phyloP scores from a whole-genome alignment of 2,113 vertebrate genomes.

The Dipodomys spectabilis region DNA sequence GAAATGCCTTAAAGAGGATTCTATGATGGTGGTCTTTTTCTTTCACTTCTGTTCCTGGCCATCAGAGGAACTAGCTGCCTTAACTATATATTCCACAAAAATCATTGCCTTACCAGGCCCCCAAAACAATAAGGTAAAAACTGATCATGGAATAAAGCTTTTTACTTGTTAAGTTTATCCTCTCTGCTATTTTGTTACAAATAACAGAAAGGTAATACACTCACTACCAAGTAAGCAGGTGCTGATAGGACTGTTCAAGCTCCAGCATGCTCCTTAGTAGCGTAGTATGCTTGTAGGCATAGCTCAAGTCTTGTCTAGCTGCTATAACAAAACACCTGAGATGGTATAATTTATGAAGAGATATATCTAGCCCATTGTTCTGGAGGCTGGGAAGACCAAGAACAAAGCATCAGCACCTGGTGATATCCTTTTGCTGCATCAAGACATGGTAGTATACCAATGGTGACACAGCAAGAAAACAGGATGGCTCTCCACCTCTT shows the following conservation, averaged over 20 bases:
- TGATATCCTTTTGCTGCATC: neutral
- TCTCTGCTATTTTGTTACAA: neutral
- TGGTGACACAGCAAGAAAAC: neutral
- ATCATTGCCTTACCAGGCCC: neutral
- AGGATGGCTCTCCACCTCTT: neutral
- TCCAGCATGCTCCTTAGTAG: neutral
- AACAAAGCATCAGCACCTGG: too few relatives aligned
- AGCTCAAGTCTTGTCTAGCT: neutral
- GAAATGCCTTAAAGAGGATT: neutral
- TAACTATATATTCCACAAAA: neutral
- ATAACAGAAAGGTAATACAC: neutral
- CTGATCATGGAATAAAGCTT: neutral
- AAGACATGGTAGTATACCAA: neutral
- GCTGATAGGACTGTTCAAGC: neutral
- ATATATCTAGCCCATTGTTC: neutral
- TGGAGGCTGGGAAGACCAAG: neutral
- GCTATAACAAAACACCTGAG: neutral
- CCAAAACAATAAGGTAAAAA: neutral
- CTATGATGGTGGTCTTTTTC: neutral
- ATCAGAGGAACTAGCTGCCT: neutral
- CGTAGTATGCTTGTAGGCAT: too few relatives aligned
- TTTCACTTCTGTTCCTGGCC: neutral
- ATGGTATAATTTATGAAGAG: neutral
- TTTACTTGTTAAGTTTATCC: neutral
- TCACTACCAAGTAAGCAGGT: neutral